phyloP scores from a whole-genome alignment of 1,140 invertebrate genomes.

The Goniozus legneri region DNA sequence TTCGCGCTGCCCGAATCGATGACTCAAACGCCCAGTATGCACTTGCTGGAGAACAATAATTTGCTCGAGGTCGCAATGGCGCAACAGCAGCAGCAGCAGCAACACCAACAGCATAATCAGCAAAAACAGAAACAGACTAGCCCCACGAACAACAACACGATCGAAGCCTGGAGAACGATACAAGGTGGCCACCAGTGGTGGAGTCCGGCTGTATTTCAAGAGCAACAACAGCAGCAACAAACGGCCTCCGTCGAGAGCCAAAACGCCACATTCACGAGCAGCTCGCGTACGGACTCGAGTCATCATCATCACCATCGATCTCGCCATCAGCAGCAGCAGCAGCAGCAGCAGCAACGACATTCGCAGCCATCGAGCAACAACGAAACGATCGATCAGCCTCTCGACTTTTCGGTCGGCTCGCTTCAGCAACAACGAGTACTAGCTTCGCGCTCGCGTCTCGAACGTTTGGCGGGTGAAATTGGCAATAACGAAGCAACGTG shows the following conservation, averaged over 20 bases:
- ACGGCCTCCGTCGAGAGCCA: conserved; percentile 25
- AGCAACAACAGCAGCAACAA: conserved; percentile 31
- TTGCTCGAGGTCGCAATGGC: conserved; percentile 39
- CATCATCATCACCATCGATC: too few species aligned
- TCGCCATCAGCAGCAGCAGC: too few species aligned
- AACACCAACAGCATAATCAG: conserved; percentile 23
- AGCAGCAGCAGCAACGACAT: conserved; percentile 24
- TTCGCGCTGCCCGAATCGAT: conserved; percentile 43
- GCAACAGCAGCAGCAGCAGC: conserved; percentile 30
- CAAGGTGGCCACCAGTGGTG: conserved; percentile 50
- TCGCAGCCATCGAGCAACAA: too few species aligned
- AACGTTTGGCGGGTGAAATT: conserved; percentile 32
- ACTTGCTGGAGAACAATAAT: conserved; percentile 50
- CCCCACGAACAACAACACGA: conserved; percentile 52
- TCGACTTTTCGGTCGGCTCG: conserved; percentile 51
- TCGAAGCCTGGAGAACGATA: conserved; percentile 48
- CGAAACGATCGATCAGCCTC: conserved; percentile 49
- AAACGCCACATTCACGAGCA: conserved; percentile 27
- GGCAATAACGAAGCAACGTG: conserved; percentile 48
- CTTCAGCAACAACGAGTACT: conserved; percentile 45
- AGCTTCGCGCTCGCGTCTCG: conserved; percentile 38
- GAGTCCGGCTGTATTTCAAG: conserved; percentile 33
- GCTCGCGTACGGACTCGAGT: conserved; percentile 31
- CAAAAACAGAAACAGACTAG: conserved; percentile 49
- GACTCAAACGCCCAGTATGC: conserved; percentile 53